Base-by-base conservation (phyloP, 2,888 invertebrate species). In the Eristalis intricaria region DNA sequence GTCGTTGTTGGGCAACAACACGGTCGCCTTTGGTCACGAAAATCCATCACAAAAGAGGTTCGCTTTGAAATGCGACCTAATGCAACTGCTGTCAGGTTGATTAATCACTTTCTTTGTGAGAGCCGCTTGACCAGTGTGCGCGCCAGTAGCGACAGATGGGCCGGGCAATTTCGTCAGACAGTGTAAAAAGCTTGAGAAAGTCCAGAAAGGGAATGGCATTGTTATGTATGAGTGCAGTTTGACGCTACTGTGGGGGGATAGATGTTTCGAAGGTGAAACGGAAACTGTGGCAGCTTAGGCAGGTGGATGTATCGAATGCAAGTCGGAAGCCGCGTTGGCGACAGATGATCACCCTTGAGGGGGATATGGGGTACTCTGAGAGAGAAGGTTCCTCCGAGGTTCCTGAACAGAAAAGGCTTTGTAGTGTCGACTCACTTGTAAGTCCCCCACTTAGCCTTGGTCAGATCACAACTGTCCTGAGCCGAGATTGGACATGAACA, bases 81-180 rank as follows among this genome's bases (percentile, higher is more conserved):
- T 29, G 32, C 63, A 63, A 29, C 63, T 63, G 63, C 32, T 32
- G 32, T 32, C 63, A 63, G 32, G 19, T 63, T 63, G 63, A 63
- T 63, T 63, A 63, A 63, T 63, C 29, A 19, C 63, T 63, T 32
- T 32, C 29, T 63, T 63, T 63, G 63, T 63, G 15, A 19, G 23
- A 63, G 63, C 63, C 63, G 63, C 63, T 15, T 29, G 7, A 26
- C 15, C 29, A 29, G 32, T n/a, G 32, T n/a, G 15, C 32, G 26
- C 23, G 32, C 63, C 32, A 32, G 29, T 63, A 63, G 63, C 63
- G 32, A 32, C 7, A 32, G 63, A 32, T 63, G 50, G 50, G 19
- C 19, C 3, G 2, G 8, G 50, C 50, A 19, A 8, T 50, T 50
- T 50, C 50, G 50, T 50, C 50, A 50, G 50, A 50, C 8, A 32